Evolutionary conservation across 1,140 invertebrate species (phyloP), one percentile per base, ranked within the genome.

Genomic region (Zaprionus lachaisei): DNA sequence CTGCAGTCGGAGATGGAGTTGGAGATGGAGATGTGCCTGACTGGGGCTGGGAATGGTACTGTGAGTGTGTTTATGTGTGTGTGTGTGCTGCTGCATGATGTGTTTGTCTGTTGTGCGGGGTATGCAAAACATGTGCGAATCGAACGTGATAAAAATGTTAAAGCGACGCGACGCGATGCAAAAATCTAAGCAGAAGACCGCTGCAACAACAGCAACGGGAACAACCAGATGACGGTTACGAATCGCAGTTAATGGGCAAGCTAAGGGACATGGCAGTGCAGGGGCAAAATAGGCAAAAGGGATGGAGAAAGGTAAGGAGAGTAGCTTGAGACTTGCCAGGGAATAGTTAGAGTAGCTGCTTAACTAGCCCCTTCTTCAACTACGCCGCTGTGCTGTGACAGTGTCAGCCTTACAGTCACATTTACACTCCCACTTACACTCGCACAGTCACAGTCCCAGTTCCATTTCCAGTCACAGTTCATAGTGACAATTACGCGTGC

Each of bases 71-170:
- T 47, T 77, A 47, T 72, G 61, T 57, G 61, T 24, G 12, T 67
- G 69, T 49, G 61, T 49, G 47, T 37, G 44, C 31, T 60, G 55
- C 28, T 47, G 41, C 37, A 12, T 38, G 37, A 38, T 38, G 41
- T 47, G 41, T 47, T 17, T 51, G 47, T 24, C 11, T 55, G 20
- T 7, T 24, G 49, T 68, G 69, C 44, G 67, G 79, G 72, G 82
- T 89, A 91, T 91, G 89, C 89, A 91, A 91, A 91, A 91, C 89
- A 91, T 91, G 89, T 89, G 90, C 89, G 90, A 87, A 85, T 91
- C 84, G 89, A 91, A 91, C 89, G 89, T 91, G 89, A 91, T 91
- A 84, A 91, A 89, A 91, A 91, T 91, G 89, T 91, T 91, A 85
- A 91, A 83, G 77, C 64, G 44, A 55, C 64, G 66, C 44, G 37